Evolutionary conservation across 1,140 invertebrate species (phyloP).

Genomic region (Diabrotica virgifera): DNA sequence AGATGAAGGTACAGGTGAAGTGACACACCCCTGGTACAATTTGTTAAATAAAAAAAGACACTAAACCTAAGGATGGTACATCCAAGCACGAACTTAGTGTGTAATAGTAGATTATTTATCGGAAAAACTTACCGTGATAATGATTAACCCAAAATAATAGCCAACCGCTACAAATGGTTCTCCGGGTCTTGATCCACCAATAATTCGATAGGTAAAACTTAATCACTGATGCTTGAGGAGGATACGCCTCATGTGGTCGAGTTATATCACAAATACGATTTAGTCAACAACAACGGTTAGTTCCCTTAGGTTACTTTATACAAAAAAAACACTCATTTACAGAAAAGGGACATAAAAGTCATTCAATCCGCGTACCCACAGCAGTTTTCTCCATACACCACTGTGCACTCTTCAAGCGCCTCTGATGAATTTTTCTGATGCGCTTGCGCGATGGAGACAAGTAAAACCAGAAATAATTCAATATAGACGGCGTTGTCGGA

Average conservation of each 20-base stretch:
- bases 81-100: neutral
- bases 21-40: slow-evolving; percentile 38
- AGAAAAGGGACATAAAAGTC: slow-evolving; percentile 25
- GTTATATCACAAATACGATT: slow-evolving; percentile 14
- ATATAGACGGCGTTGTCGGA: neutral
- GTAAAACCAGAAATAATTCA: neutral
- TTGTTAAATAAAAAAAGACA: neutral
- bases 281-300: neutral
- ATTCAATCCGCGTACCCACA: slow-evolving; percentile 32
- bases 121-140: slow-evolving; percentile 27
- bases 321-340: slow-evolving; percentile 18
- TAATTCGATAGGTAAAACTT: slow-evolving; percentile 19
- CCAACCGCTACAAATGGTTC: slow-evolving; percentile 12
- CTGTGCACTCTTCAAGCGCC: slow-evolving; percentile 5
- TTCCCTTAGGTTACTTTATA: neutral
- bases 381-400: slow-evolving; percentile 30
- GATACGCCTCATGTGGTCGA: slow-evolving; percentile 39
- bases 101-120: neutral
- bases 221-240: slow-evolving; percentile 32
- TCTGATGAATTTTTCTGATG: slow-evolving; percentile 12
- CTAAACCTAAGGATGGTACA: too few relatives aligned
- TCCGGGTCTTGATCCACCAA: slow-evolving; percentile 15
- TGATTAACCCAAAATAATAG: slow-evolving; percentile 18
- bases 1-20: slow-evolving; percentile 23
- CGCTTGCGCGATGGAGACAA: slow-evolving; percentile 8